Conservation (phyloP, 2,797 vertebrate species). For the Lerista edwardsae region DNA sequence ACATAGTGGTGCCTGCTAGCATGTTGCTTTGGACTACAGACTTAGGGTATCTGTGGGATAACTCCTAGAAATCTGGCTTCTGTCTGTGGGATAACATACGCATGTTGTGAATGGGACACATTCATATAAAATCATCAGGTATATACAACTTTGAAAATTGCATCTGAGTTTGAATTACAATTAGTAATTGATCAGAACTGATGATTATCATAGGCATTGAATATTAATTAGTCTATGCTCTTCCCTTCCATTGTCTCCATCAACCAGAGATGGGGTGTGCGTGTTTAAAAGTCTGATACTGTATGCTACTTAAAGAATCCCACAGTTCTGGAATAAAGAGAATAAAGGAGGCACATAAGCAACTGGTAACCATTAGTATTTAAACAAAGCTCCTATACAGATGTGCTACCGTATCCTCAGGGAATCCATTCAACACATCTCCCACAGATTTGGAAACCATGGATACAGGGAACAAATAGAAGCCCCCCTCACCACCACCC, state of each 20-base stretch:
- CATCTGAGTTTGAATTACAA: neutral
- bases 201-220: neutral
- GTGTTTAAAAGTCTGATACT: too few species aligned
- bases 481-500: too few species aligned
- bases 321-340: too few species aligned
- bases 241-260: neutral
- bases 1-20: conserved; percentile 38
- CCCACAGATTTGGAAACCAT: too few species aligned
- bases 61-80: neutral
- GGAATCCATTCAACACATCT: too few species aligned
- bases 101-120: neutral
- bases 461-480: too few species aligned
- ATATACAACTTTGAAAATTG: neutral
- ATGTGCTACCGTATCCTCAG: too few species aligned
- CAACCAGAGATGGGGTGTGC: neutral
- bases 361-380: too few species aligned
- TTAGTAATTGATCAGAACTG: neutral
- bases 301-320: too few species aligned
- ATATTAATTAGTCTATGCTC: neutral
- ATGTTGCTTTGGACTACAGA: neutral
- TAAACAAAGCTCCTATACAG: too few species aligned
- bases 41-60: neutral
- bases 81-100: neutral
- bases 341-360: too few species aligned
- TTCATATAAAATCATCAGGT: neutral